Evolutionary conservation across 2,113 vertebrate genomes (phyloP), one percentile per base, ranked within the genome.

Genomic region (Natator depressus): DNA sequence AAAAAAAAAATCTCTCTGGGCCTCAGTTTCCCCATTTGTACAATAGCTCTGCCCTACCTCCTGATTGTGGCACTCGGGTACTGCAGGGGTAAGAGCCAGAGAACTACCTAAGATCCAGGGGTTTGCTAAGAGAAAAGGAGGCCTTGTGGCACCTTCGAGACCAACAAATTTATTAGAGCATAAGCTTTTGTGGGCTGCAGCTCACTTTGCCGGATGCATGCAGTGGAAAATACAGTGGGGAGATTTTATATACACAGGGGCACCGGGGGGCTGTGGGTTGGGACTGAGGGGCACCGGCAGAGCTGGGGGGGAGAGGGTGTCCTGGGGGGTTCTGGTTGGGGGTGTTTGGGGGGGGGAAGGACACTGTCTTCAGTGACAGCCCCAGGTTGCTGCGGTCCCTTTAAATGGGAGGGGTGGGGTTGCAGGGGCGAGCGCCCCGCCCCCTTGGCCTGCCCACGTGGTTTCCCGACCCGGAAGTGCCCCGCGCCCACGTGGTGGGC

Each of bases 341-440:
- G 84, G 49, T 2, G 20, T 27, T 8, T 3, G 65, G 10, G 14
- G 62, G 47, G 7, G 4, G 31, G 69, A 3, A 10, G 16, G 69
- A 10, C 8, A 72, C n/a, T 19, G 57, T 35, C 59, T 31, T 31
- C 29, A 35, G 6, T 35, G 27, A 62, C 29, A 31, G 12, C 20
- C 35, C 6, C 2, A 2, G 1, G 10, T 16, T 3, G 12, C 35
- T 6, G 16, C 29, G 80, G 86, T 76, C 49, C 22, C 55, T 89
- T 85, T 81, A 80, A 85, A 80, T 35, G 1, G 1, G 29, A 2
- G 3, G 0, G 0, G 2, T 1, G 84, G 93, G 86, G n/a, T 42
- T 42, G 57, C 27, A 51, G 5, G 31, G 2, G 0, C 0, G 29
- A 31, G 7, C 17, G 27, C 31, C 24, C 46, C 82, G 50, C 27